These are phyloP conservation scores for Ceratoteleas bidentatus DNA, from an alignment of 1,140 invertebrate species.

Conservation along the genomic window DNA sequence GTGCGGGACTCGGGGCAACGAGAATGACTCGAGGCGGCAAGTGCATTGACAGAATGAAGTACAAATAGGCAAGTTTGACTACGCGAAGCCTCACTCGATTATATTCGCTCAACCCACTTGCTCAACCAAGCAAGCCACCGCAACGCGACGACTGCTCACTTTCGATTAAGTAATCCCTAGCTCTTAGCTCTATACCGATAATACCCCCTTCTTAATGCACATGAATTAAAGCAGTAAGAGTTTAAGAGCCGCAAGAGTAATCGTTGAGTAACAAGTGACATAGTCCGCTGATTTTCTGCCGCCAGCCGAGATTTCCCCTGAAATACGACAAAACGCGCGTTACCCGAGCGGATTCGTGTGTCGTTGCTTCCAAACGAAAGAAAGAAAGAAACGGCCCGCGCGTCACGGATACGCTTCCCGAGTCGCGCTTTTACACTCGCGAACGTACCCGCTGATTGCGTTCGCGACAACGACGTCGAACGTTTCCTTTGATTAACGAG, in stretches of 20 bases:
- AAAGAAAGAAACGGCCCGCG: conserved; percentile 19
- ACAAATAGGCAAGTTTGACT: conserved; percentile 57
- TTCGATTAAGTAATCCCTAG: conserved; percentile 75
- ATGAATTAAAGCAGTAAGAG: conserved; percentile 69
- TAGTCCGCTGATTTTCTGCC: conserved; percentile 64
- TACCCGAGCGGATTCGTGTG: conserved; percentile 14
- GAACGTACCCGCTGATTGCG: conserved; percentile 8
- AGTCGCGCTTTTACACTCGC: conserved; percentile 3
- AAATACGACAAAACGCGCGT: conserved; percentile 39
- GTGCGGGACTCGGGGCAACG: too few species aligned
- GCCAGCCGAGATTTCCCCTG: conserved; percentile 52
- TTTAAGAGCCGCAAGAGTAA: conserved; percentile 60
- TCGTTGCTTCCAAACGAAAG: conserved; percentile 25
- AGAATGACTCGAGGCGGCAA: conserved; percentile 4
- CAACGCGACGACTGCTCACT: conserved; percentile 68
- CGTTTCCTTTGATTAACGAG: conserved; percentile 30
- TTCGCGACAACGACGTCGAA: not conserved
- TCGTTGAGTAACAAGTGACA: conserved; percentile 66
- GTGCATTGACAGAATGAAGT: conserved; percentile 40
- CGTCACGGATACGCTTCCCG: conserved; percentile 28
- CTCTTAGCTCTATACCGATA: conserved; percentile 64
- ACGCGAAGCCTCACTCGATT: conserved; percentile 61
- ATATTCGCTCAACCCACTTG: conserved; percentile 72
- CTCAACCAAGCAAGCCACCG: conserved; percentile 70
- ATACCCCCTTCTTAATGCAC: conserved; percentile 68